Percentiles rank a stretch among this genome's conserved stretches.
Evolutionary conservation across 2,113 vertebrate species (phyloP).

Genomic region (Corythoichthys intestinalis): DNA sequence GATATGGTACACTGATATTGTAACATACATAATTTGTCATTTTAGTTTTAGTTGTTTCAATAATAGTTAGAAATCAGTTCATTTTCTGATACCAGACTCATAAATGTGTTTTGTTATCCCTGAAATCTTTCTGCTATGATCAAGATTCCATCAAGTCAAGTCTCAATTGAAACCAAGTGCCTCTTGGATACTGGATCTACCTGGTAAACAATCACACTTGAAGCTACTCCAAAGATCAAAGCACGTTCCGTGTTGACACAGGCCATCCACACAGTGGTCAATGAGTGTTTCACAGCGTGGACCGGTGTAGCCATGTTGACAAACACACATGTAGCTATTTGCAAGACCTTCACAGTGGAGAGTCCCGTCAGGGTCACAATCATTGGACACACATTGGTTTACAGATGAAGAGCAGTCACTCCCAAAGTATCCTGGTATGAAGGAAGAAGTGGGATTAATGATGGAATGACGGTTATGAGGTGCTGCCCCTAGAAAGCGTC

Average conservation of each 20-base stretch:
- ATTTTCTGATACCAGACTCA: slow-evolving; percentile 37
- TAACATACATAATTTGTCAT: too few relatives aligned
- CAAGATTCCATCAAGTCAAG: slow-evolving; percentile 24
- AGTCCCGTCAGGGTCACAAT: slow-evolving; percentile 61
- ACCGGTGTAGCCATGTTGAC: slow-evolving; percentile 64
- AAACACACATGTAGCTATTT: slow-evolving; percentile 68
- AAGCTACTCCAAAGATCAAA: slow-evolving; percentile 62
- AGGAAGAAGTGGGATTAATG: slow-evolving; percentile 58
- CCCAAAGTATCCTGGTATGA: slow-evolving; percentile 51
- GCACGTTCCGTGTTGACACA: slow-evolving; percentile 69
- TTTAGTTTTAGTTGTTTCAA: neutral
- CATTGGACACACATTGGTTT: slow-evolving; percentile 65
- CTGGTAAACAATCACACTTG: slow-evolving; percentile 64
- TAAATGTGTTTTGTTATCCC: slow-evolving; percentile 37
- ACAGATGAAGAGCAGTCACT: slow-evolving; percentile 58
- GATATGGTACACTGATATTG: too few relatives aligned
- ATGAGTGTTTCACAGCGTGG: slow-evolving; percentile 61
- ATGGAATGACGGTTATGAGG: slow-evolving; percentile 55
- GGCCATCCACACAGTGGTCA: slow-evolving; percentile 63
- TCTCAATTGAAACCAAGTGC: slow-evolving; percentile 22
- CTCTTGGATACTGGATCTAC: slow-evolving; percentile 46
- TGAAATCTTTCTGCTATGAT: slow-evolving; percentile 16
- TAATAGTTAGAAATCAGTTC: slow-evolving; percentile 40
- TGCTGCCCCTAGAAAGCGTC: slow-evolving; percentile 24
- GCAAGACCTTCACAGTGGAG: slow-evolving; percentile 59